Conservation (phyloP, 1,140 invertebrate species). For the Drosophila quadrilineata region DNA sequence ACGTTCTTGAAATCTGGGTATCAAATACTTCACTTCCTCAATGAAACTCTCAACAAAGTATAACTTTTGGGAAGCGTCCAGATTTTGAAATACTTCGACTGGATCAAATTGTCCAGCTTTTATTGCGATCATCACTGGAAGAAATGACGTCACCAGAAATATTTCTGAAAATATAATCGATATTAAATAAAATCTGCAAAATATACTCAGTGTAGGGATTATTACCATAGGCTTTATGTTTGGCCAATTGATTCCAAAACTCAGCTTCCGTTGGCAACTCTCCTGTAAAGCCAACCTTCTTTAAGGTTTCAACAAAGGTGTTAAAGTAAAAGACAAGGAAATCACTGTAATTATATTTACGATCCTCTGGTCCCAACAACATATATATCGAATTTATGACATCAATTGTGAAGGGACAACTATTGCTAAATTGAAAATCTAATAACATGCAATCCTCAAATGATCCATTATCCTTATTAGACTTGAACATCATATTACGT, state of each 20-base stretch:
- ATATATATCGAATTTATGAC: slow-evolving; percentile 56
- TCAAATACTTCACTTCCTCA: slow-evolving; percentile 21
- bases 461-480: slow-evolving; percentile 10
- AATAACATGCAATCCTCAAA: slow-evolving; percentile 53
- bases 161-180: slow-evolving; percentile 35
- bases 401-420: slow-evolving; percentile 43
- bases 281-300: slow-evolving; percentile 49
- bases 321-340: slow-evolving; percentile 43
- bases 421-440: slow-evolving; percentile 56
- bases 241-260: slow-evolving; percentile 42
- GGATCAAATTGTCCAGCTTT: slow-evolving; percentile 9
- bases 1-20: slow-evolving; percentile 34
- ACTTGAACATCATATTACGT: slow-evolving; percentile 61
- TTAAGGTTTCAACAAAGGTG: slow-evolving; percentile 33
- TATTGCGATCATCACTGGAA: slow-evolving; percentile 37
- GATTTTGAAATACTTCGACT: slow-evolving; percentile 4
- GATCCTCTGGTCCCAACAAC: slow-evolving; percentile 48
- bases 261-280: slow-evolving; percentile 33
- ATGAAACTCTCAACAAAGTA: slow-evolving; percentile 27
- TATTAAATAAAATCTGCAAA: background rate
- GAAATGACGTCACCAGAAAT: slow-evolving; percentile 37
- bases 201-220: background rate
- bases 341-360: slow-evolving; percentile 24
- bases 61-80: background rate
- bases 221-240: slow-evolving; percentile 44